Base-by-base conservation (phyloP, 1,140 invertebrate species). In the Eupeodes corollae region DNA sequence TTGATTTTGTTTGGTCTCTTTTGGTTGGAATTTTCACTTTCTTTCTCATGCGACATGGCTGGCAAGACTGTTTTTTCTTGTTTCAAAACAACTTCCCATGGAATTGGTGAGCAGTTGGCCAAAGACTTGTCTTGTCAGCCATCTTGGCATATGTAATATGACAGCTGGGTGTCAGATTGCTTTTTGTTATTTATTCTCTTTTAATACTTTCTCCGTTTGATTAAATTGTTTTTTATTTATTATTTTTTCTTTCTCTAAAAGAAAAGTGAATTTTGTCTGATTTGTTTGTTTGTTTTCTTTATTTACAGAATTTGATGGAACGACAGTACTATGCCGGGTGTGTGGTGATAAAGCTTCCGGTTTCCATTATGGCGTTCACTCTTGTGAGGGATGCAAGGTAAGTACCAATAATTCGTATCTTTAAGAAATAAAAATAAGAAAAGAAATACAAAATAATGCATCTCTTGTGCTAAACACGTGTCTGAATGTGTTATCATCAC, bases 381-480 rank as follows among this genome's bases (percentile, higher is more conserved):
- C 93, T 53, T 99, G 96, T 72, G 96, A 99, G 76, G 96, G 96
- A 57, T 99, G 95, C 82, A 99, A 99, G 88, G 95, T 98, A 79
- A 83, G 83, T 75, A 47, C 9, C 10, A n/a, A 33, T 44, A 13
- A 16, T 45, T 6, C 31, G 42, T 44, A 13, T 12, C 21, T 26
- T 26, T 26, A 26, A 26, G 21, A 26, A 8, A 26, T 18, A 12
- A 9, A 12, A 16, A 18, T 6, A 19, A 16, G 6, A n/a, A n/a
- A 41, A 12, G 39, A 5, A 16, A 34, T 10, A n/a, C 33, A 9
- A n/a, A 34, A 34, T n/a, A n/a, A 15, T 12, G 12, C 10, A 21
- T 41, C 16, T 41, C 34, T 34, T 52, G 50, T 42, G 44, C 12
- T 31, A 18, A 35, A 9, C 42, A 31, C 18, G 48, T 48, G 49